Conservation (phyloP, 2,888 invertebrate species). For the Catocala nupta region DNA sequence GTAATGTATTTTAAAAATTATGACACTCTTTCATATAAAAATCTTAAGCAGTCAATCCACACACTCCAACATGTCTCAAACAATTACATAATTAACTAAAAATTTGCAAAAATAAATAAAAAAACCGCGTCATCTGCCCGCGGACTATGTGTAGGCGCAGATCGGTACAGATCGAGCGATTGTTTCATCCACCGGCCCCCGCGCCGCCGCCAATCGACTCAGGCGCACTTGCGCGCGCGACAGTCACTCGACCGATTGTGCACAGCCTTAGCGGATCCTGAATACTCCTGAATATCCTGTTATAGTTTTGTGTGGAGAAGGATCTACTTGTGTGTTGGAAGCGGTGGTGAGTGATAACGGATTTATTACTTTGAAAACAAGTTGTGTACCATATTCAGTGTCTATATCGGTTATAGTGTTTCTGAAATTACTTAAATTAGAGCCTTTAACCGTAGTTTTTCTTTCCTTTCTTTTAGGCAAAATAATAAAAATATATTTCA, state of each 20-base stretch:
- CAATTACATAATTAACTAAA: constrained; percentile 6
- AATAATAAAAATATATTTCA: too few species aligned
- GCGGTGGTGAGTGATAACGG: constrained; percentile 14
- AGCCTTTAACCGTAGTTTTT: too few species aligned
- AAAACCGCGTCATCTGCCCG: constrained; percentile 33
- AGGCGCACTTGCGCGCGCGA: constrained; percentile 35
- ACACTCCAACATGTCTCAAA: too few species aligned
- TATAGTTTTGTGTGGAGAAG: not conserved
- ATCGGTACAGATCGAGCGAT: constrained; percentile 50
- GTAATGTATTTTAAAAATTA: too few species aligned
- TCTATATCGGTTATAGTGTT: too few species aligned
- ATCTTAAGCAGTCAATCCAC: too few species aligned
- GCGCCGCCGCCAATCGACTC: constrained; percentile 34
- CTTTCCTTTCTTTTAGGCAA: too few species aligned
- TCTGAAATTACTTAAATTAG: too few species aligned
- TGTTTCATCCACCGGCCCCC: constrained; percentile 57
- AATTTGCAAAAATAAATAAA: constrained; percentile 23
- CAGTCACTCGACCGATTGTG: constrained; percentile 38
- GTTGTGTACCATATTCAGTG: too few species aligned
- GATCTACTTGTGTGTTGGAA: not conserved
- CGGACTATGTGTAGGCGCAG: constrained; percentile 49
- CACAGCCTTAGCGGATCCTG: constrained; percentile 10
- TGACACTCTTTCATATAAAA: too few species aligned
- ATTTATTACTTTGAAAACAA: not conserved
- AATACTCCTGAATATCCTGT: constrained; percentile 3